Percentiles rank a stretch among this genome's conserved stretches.
These are phyloP conservation scores for Antheraea yamamai DNA, from an alignment of 2,888 invertebrate species.

Conservation along the genomic window DNA sequence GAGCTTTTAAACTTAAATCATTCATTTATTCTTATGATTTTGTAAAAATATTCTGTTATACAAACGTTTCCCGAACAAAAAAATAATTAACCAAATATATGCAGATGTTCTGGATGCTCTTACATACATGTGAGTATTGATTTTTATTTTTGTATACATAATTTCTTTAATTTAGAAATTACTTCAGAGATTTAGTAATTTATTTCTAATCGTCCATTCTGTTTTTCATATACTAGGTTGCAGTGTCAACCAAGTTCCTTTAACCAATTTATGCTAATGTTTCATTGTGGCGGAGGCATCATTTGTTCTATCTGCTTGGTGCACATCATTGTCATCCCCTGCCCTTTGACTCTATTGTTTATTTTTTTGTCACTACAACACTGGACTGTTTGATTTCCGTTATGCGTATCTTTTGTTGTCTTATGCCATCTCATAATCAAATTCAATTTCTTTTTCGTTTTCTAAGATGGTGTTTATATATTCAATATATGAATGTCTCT, in stretches of 20 bases:
- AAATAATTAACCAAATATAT: too few relatives aligned
- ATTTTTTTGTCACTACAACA: constrained; percentile 71
- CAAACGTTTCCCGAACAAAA: too few relatives aligned
- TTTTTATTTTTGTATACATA: too few relatives aligned
- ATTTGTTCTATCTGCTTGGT: constrained; percentile 72
- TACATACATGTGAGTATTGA: too few relatives aligned
- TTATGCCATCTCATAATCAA: constrained; percentile 56
- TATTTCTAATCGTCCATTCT: constrained; percentile 2
- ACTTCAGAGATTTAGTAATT: neutral
- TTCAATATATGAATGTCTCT: constrained; percentile 26
- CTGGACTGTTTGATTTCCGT: constrained; percentile 81
- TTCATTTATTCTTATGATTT: too few relatives aligned
- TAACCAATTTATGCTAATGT: constrained; percentile 74
- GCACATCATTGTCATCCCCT: constrained; percentile 69
- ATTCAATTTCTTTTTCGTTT: constrained; percentile 37
- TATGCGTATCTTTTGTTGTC: constrained; percentile 67
- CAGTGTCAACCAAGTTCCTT: constrained; percentile 49
- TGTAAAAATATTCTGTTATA: too few relatives aligned
- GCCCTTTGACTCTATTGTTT: constrained; percentile 81
- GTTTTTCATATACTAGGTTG: constrained; percentile 20
- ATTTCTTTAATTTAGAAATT: neutral
- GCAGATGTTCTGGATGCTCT: too few relatives aligned
- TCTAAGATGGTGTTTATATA: constrained; percentile 18
- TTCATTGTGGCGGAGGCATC: constrained; percentile 72
- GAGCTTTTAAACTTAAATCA: too few relatives aligned